A percentile compares a stretch with the other conserved stretches of the same genome.
These are phyloP conservation scores for Tridacna gigas DNA, from an alignment of 2,888 invertebrate genomes.

Conservation along the genomic window DNA sequence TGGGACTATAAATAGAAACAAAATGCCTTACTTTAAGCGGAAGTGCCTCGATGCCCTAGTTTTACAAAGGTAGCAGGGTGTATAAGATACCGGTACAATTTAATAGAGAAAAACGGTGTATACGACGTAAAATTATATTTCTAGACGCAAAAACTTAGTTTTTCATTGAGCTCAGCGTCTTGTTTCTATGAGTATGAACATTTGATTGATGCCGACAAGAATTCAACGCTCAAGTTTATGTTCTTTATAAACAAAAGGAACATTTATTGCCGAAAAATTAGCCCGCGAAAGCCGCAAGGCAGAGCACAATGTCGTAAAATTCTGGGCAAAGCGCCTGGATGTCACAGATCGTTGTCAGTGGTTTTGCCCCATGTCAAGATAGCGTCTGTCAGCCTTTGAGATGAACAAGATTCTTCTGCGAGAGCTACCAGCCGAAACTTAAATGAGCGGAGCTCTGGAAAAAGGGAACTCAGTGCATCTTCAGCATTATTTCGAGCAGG, in stretches of 20 bases:
- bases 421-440: neutral
- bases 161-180: too few species aligned
- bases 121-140: too few species aligned
- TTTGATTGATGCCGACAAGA: conserved; percentile 56
- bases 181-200: conserved; percentile 5
- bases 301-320: conserved; percentile 51
- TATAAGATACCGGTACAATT: too few species aligned
- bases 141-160: too few species aligned
- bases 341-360: conserved; percentile 32
- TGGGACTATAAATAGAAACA: too few species aligned
- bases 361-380: conserved; percentile 23
- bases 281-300: conserved; percentile 36
- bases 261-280: conserved; percentile 63
- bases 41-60: too few species aligned
- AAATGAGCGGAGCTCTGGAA: too few species aligned
- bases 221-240: conserved; percentile 33
- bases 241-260: conserved; percentile 43
- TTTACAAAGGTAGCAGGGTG: too few species aligned
- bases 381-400: conserved; percentile 29
- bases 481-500: too few species aligned
- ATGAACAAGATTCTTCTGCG: conserved; percentile 24
- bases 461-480: too few species aligned
- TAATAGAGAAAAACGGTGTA: too few species aligned
- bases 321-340: conserved; percentile 26
- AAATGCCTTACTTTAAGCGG: too few species aligned